These are phyloP conservation scores for Plebejus argus DNA, from an alignment of 2,888 invertebrate species.

Conservation along the genomic window DNA sequence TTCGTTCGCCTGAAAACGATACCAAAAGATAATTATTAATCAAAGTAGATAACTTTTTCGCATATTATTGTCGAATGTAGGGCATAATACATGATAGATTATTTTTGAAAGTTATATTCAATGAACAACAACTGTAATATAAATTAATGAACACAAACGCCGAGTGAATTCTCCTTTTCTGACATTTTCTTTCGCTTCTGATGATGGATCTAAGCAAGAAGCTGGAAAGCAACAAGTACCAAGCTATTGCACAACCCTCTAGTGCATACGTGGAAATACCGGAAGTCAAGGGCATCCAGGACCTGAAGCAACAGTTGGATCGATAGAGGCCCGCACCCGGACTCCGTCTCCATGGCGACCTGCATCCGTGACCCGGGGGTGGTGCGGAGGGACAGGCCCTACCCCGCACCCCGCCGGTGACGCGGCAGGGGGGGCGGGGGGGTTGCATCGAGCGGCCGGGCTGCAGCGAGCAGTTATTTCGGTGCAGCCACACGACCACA, in stretches of 20 bases:
- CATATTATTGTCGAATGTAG: too few species aligned
- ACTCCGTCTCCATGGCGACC: slow-evolving; percentile 59
- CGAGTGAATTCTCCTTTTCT: background rate
- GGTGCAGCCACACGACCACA: slow-evolving; percentile 71
- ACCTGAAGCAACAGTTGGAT: slow-evolving; percentile 72
- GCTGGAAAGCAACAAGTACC: background rate
- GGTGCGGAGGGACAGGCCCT: slow-evolving; percentile 39
- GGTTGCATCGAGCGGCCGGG: slow-evolving; percentile 75
- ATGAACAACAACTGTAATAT: background rate
- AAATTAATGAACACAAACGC: background rate
- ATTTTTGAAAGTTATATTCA: too few species aligned
- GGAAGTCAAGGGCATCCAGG: slow-evolving; percentile 47
- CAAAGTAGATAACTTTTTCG: too few species aligned
- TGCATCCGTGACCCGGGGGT: slow-evolving; percentile 74
- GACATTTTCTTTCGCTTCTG: background rate
- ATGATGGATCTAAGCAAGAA: too few species aligned
- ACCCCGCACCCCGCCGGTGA: slow-evolving; percentile 9
- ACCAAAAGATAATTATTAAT: too few species aligned
- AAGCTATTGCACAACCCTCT: background rate
- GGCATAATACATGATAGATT: too few species aligned
- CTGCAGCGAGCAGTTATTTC: slow-evolving; percentile 78
- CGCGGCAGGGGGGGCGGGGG: slow-evolving; percentile 35
- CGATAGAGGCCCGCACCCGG: slow-evolving; percentile 61
- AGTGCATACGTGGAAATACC: slow-evolving; percentile 12
- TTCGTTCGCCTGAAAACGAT: too few species aligned